Evolutionary conservation across 2,113 vertebrate genomes (phyloP), one percentile per base, ranked within the genome.

Genomic region (Bombycilla garrulus): DNA sequence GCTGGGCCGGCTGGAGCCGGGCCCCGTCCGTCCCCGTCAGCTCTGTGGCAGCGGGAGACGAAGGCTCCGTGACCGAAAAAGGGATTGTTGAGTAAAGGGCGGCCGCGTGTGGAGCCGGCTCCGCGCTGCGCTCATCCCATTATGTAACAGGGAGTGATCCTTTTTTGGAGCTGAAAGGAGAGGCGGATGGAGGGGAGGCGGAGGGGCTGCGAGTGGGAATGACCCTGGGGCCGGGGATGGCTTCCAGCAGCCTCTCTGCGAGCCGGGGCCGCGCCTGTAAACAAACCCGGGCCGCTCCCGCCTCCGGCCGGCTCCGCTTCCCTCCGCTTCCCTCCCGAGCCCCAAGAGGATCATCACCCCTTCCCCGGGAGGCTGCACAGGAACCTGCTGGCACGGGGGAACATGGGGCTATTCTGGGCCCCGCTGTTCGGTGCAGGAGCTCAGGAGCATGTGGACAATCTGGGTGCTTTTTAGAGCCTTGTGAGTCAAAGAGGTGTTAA

Each of bases 21-120:
- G 85, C 88, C 35, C 96, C 90, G 81, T 97, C 97, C 89, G 57
- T 96, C 95, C 56, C 64, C 88, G 96, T 91, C 97, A 91, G 73
- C 35, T 35, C 17, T 31, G n/a, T 77, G 81, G 96, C 86, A 85
- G 61, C 21, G 71, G 71, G 58, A 85, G 77, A 88, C 94, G 91
- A 95, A 93, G 97, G 90, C 91, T 96, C 57, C 84, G 97, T 98
- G 97, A 84, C 98, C 98, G 80, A 98, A 98, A 98, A 99, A 98
- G 98, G 98, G 42, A 97, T 97, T 92, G 97, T 96, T 97, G 93
- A 98, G 97, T 93, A 88, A 85, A 97, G 91, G 73, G 85, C 97
- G 96, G 83, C 54, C 12, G n/a, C 2, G 61, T 15, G 61, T 48
- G 45, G 88, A 92, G 88, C 58, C 25, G 15, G 53, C 5, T 90